Percentiles rank a stretch among this genome's conserved stretches.
Evolutionary conservation across 2,797 vertebrate genomes (phyloP).

Genomic region (Siniperca scherzeri): DNA sequence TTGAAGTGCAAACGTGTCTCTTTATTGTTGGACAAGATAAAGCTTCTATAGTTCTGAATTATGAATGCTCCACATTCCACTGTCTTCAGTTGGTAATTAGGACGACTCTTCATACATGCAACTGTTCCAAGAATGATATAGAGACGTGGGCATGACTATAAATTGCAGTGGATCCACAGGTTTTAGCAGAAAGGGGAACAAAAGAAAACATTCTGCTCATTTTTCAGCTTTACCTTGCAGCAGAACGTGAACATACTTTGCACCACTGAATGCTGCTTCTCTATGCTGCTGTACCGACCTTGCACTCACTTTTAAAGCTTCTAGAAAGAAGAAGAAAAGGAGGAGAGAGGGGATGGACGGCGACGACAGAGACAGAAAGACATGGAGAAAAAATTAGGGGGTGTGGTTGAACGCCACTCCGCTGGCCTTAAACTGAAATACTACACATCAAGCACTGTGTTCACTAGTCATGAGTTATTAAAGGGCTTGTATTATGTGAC

Average conservation of each 20-base stretch:
- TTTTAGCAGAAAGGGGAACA: conserved; percentile 33
- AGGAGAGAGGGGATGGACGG: not conserved
- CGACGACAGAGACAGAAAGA: conserved; percentile 2
- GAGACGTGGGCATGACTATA: conserved; percentile 2
- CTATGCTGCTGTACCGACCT: conserved; percentile 44
- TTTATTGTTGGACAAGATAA: conserved; percentile 67
- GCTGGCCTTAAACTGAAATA: conserved; percentile 36
- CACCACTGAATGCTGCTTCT: conserved; percentile 29
- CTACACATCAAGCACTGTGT: conserved; percentile 25
- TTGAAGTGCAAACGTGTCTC: conserved; percentile 62
- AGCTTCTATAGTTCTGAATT: conserved; percentile 65
- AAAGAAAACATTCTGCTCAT: conserved; percentile 40
- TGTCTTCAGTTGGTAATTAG: conserved; percentile 32
- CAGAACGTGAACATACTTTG: conserved; percentile 58
- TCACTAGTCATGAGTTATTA: conserved; percentile 62
- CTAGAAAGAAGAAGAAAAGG: conserved; percentile 12
- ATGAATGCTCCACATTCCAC: conserved; percentile 48
- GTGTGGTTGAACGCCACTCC: not conserved
- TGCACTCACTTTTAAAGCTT: conserved; percentile 34
- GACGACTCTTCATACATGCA: conserved; percentile 5
- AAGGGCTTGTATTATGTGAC: conserved; percentile 54
- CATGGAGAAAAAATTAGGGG: not conserved
- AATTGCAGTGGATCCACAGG: conserved; percentile 11
- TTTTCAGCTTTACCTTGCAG: conserved; percentile 49
- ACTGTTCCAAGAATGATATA: not conserved